phyloP scores from a whole-genome alignment of 2,888 invertebrate genomes.

The Noctua janthina region DNA sequence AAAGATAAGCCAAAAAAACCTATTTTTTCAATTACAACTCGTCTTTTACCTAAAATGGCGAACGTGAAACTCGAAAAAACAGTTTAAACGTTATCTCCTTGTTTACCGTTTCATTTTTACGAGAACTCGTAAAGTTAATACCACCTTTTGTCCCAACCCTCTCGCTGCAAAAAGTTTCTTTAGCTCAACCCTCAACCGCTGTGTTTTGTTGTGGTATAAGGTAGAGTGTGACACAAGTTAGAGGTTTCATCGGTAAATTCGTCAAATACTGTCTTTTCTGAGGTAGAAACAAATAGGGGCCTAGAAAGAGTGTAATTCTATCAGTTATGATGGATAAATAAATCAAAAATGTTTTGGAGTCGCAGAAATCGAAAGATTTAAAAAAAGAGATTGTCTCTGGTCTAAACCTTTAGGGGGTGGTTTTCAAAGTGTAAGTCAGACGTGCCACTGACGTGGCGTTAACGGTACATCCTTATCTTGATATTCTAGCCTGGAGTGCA shows the following conservation, averaged over 20 bases:
- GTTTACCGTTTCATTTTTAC: constrained; percentile 81
- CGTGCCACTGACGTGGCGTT: background rate
- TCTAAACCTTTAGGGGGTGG: no score
- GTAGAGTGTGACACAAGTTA: background rate
- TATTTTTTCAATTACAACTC: constrained; percentile 70
- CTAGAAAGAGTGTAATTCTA: no score
- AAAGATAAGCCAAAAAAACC: constrained; percentile 41
- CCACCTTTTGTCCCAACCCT: constrained; percentile 79
- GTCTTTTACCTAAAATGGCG: constrained; percentile 47
- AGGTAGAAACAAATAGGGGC: no score
- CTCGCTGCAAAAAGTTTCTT: constrained; percentile 68
- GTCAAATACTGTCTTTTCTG: background rate
- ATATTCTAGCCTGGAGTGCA: background rate
- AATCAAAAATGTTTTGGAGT: no score
- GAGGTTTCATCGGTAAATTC: constrained; percentile 20
- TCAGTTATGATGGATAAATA: no score
- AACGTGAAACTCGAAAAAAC: constrained; percentile 71
- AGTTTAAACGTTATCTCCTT: constrained; percentile 80
- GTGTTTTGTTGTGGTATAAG: constrained; percentile 60
- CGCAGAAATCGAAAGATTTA: no score
- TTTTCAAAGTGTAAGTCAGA: background rate
- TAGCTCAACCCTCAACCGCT: constrained; percentile 59
- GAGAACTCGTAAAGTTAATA: constrained; percentile 81
- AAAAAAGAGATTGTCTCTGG: no score
- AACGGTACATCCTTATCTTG: background rate